Base-by-base conservation (phyloP, 2,888 invertebrate genomes). In the Sphinx pinastri region DNA sequence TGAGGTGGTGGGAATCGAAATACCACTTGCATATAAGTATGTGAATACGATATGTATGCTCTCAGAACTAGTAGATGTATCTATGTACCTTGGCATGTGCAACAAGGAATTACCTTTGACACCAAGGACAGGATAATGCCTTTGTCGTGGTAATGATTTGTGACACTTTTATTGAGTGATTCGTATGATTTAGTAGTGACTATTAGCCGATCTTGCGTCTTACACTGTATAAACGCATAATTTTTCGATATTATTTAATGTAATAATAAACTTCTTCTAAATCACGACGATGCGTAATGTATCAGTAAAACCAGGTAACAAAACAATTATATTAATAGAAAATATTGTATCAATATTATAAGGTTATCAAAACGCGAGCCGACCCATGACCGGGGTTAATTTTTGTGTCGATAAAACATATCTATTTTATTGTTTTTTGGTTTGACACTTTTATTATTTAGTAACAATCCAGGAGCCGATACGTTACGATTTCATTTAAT, bases 261-360 rank as follows among this genome's bases (percentile, higher is more conserved):
- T 25, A 25, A 25, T 25, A 25, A 25, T 25, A 2, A 25, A 25
- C 25, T 25, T 25, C 25, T 38, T 38, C 38, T 38, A 7, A 38
- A 55, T 19, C 16, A 19, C 11, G 55, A 55, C n/a, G 25, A 47
- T 12, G 12, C 19, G 19, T 49, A 49, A 63, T 1, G 11, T 3
- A 4, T n/a, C 14, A 58, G 58, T 25, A 31, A 58, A 14, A 14
- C 14, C 31, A 6, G 13, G 13, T 31, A 58, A 7, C 6, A 16
- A 19, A 16, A 0, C 49, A 12, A 19, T 49, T 47, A 47, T 63
- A 45, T 45, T n/a, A n/a, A 25, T 25, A 2, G 1, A 25, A 25
- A 25, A 45, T 59, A 63, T 19, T 12, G 60, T 16, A 47, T 63
- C 60, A 63, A 63, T 63, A 49, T 63, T 63, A 14, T 19, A 49